Evolutionary conservation across 1,140 invertebrate species (phyloP), one percentile per base, ranked within the genome.

Genomic region (Ladona fulva): DNA sequence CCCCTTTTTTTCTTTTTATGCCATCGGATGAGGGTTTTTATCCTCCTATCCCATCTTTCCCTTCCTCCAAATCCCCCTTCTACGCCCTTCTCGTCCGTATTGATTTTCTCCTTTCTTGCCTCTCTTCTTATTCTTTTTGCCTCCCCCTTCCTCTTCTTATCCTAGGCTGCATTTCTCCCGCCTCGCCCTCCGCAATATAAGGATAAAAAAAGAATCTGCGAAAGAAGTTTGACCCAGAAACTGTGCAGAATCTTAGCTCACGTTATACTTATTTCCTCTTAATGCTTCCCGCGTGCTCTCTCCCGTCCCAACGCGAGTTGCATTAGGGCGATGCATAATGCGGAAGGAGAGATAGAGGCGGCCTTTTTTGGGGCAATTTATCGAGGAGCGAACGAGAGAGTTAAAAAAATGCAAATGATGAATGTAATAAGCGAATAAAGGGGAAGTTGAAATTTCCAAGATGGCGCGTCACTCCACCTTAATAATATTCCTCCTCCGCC

Each of bases 221-320:
- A 66, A 66, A 66, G 52, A 66, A 66, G 52, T 66, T 66, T 66
- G 52, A 66, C 52, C 52, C 52, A 66, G 52, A 66, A 66, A 66
- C 52, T 12, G 52, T 66, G 52, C 52, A 66, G 52, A 66, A 66
- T 66, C 52, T 66, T 66, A 66, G 52, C 52, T 16, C 52, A 66
- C 52, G 52, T 66, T 66, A 66, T 66, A 66, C 52, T 22, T 66
- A 66, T 66, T 66, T 66, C 52, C 52, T 66, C 52, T 66, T 66
- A 66, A 66, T 66, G 52, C 52, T 66, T 22, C 14, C 3, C 52
- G 52, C 52, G 16, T 12, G 12, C n/a, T 16, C 12, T 66, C 52
- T 12, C 12, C 16, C 52, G 3, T 66, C 52, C n/a, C 1, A 16
- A 19, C 3, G 52, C 3, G 52, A 22, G 52, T 66, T 12, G 52